Conservation (phyloP, 1,140 invertebrate genomes). For the Eriosoma lanigerum region DNA sequence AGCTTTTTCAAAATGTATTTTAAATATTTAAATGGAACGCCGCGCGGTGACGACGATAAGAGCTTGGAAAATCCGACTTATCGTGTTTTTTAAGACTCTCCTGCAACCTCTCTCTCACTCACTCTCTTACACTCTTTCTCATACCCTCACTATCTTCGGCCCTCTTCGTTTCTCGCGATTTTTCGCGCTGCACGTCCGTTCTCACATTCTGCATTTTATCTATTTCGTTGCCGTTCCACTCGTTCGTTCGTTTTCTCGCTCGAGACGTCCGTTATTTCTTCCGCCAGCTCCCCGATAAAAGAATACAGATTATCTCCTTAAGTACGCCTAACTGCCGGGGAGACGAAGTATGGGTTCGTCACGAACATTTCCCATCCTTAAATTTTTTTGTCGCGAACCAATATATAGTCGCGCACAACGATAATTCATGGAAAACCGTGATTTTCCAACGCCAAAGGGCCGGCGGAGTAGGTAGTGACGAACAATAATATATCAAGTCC, state of each 20-base stretch:
- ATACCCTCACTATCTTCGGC: too few species aligned
- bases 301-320: not conserved
- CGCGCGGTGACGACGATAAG: slow-evolving; percentile 27
- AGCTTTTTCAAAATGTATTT: slow-evolving; percentile 23
- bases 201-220: too few species aligned
- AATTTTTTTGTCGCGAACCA: too few species aligned
- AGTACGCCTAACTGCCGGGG: not conserved
- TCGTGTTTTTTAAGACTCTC: slow-evolving; percentile 36
- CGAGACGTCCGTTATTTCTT: not conserved
- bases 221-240: too few species aligned
- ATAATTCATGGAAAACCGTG: not conserved
- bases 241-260: not conserved
- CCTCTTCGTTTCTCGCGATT: too few species aligned
- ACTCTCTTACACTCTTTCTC: not conserved
- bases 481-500: slow-evolving; percentile 19
- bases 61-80: slow-evolving; percentile 32
- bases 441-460: not conserved
- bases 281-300: not conserved
- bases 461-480: not conserved
- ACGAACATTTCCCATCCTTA: not conserved
- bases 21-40: slow-evolving; percentile 35
- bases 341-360: not conserved
- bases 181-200: not conserved
- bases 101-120: not conserved
- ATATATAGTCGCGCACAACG: too few species aligned